Percentiles rank a stretch among this genome's conserved stretches.
Evolutionary conservation across 1,140 invertebrate genomes (phyloP).

Genomic region (Leucophenga varia): DNA sequence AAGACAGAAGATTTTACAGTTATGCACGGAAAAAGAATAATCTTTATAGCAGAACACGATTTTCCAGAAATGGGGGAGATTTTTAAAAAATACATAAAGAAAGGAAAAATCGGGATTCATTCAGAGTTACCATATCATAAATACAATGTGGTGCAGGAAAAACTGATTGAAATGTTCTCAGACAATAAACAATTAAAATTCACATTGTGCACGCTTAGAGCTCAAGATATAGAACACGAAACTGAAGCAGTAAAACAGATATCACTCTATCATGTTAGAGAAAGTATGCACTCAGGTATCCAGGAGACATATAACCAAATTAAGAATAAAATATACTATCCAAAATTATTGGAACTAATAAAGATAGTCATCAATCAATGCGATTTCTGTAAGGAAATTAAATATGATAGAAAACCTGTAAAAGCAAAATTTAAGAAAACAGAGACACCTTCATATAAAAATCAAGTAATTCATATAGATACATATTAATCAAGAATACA

Average conservation of each 20-base stretch:
- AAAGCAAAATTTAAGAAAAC: slow-evolving; percentile 17
- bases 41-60: no score
- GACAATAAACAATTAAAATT: slow-evolving; percentile 20
- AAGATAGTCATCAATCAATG: no score
- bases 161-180: slow-evolving; percentile 17
- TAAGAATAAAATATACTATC: no score
- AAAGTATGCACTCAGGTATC: no score
- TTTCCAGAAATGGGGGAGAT: no score
- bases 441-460: slow-evolving; percentile 17
- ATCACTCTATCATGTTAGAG: slow-evolving; percentile 19
- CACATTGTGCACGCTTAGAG: slow-evolving; percentile 12
- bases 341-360: no score
- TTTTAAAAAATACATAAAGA: no score
- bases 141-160: slow-evolving; percentile 17
- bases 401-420: no score
- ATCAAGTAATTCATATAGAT: slow-evolving; percentile 16
- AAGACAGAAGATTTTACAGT: slow-evolving; percentile 11
- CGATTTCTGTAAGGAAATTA: slow-evolving; percentile 12
- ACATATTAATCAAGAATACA: slow-evolving; percentile 8
- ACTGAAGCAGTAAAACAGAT: slow-evolving; percentile 19
- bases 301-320: slow-evolving; percentile 11
- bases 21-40: no score
- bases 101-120: slow-evolving; percentile 19
- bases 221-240: slow-evolving; percentile 16
- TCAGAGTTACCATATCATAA: slow-evolving; percentile 9